Evolutionary conservation across 2,113 vertebrate species (phyloP), one percentile per base, ranked within the genome.

Genomic region (Neogale vison): DNA sequence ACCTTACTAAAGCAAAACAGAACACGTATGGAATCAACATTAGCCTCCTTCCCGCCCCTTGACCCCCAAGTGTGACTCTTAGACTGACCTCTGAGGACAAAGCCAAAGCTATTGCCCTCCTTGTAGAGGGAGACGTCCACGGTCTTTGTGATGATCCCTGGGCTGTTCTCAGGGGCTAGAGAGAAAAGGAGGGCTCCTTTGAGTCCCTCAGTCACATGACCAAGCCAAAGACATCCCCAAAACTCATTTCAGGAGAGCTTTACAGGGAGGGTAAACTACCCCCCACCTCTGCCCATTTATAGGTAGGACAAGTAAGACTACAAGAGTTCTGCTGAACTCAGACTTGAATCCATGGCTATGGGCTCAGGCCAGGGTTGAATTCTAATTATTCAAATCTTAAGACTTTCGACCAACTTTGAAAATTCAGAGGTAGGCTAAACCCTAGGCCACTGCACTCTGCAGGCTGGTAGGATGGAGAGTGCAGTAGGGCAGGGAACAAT

Each of bases 71-170:
- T 39, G 76, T 0, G 6, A 23, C 14, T 13, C 39, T 36, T 4
- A 52, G 50, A 98, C 99, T 98, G 96, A 99, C 99, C 99, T 99
- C 99, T 99, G 97, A 99, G 98, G 93, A 99, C 99, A 1, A 99
- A 99, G 63, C 99, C 99, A 97, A 99, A 99, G 98, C 99, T 99
- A 98, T 99, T 99, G 92, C 99, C 99, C 97, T 99, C 99, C 98
- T 99, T 99, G 98, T 99, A 99, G 94, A 99, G 98, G 74, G 99
- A 99, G 98, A 99, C 99, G 26, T 99, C 99, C 12, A 99, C 99
- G 7, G 99, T 99, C 99, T 99, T 99, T 83, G 99, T 99, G 98
- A 99, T 97, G 97, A 99, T 98, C 95, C 99, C 99, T 42, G 99
- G 98, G 23, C 98, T 99, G 97, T 99, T 99, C 93, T 99, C 99